phyloP scores from a whole-genome alignment of 2,113 vertebrate genomes.

The Lagopus leucura region DNA sequence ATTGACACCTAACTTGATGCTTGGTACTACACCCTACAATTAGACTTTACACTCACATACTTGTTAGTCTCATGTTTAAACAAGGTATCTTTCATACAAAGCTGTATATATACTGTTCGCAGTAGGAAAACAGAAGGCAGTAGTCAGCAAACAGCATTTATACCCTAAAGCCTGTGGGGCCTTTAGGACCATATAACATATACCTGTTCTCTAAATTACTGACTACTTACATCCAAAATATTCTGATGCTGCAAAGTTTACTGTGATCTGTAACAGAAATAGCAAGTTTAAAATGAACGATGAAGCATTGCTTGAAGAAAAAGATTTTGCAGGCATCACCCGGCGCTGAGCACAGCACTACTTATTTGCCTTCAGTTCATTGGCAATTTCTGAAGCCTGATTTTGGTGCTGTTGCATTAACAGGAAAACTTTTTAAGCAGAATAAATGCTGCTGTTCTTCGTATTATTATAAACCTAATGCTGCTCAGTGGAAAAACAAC shows the following conservation, averaged over 20 bases:
- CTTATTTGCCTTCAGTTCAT: not conserved
- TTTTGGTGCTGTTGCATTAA: not conserved
- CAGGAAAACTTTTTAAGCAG: not conserved
- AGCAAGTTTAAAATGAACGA: not conserved
- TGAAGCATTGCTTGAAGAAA: not conserved
- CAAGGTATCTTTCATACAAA: slow-evolving; percentile 35
- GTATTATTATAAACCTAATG: not conserved
- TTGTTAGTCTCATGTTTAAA: not conserved
- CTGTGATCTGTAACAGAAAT: not conserved
- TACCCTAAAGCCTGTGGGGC: slow-evolving; percentile 46
- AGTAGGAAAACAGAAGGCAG: not conserved
- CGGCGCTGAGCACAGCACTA: not conserved
- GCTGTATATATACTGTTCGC: not conserved
- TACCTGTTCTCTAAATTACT: slow-evolving; percentile 36
- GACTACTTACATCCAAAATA: not conserved
- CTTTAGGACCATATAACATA: slow-evolving; percentile 52
- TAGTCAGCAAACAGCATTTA: not conserved
- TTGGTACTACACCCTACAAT: not conserved
- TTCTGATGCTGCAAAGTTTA: not conserved
- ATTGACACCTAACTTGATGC: not conserved
- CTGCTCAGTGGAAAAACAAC: not conserved
- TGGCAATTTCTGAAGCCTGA: not conserved
- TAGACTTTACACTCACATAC: not conserved
- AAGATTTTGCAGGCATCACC: not conserved
- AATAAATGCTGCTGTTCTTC: not conserved